phyloP scores from a whole-genome alignment of 2,888 invertebrate genomes.

The Cartodere bifasciata region DNA sequence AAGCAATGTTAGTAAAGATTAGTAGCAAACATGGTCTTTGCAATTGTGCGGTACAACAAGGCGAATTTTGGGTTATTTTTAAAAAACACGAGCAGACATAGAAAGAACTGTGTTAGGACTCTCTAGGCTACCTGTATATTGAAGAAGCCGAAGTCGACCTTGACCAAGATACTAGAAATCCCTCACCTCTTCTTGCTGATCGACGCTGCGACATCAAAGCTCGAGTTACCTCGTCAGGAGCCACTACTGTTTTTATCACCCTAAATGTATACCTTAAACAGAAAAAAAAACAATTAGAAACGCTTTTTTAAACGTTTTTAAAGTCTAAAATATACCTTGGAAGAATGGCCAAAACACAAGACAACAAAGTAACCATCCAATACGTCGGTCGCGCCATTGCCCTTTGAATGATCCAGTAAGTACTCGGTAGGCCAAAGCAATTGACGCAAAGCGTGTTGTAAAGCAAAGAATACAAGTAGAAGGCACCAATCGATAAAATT shows the following conservation, averaged over 20 bases:
- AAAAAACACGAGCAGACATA: slow-evolving; percentile 8
- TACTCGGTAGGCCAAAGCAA: slow-evolving; percentile 74
- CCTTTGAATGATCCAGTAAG: slow-evolving; percentile 75
- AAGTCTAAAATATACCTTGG: slow-evolving; percentile 52
- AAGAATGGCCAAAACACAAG: slow-evolving; percentile 63
- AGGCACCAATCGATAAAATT: slow-evolving; percentile 63
- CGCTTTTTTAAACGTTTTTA: background rate
- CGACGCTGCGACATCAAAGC: slow-evolving; percentile 51
- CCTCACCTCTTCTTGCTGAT: slow-evolving; percentile 44
- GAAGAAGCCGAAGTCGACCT: slow-evolving; percentile 47
- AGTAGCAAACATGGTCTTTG: too few relatives aligned
- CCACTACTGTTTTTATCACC: slow-evolving; percentile 52
- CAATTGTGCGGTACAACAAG: too few relatives aligned
- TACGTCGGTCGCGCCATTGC: slow-evolving; percentile 61
- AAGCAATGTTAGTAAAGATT: too few relatives aligned
- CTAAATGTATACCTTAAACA: slow-evolving; percentile 52
- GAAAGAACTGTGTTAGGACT: background rate
- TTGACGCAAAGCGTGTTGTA: slow-evolving; percentile 74
- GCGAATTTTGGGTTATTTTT: slow-evolving; percentile 2
- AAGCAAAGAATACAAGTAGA: slow-evolving; percentile 70
- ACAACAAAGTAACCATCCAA: slow-evolving; percentile 70
- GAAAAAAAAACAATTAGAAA: background rate
- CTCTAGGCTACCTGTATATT: slow-evolving; percentile 40
- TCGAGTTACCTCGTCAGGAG: slow-evolving; percentile 62
- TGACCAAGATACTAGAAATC: slow-evolving; percentile 49